Evolutionary conservation across 2,113 vertebrate genomes (phyloP).

Genomic region (Leptobrachium leishanense): DNA sequence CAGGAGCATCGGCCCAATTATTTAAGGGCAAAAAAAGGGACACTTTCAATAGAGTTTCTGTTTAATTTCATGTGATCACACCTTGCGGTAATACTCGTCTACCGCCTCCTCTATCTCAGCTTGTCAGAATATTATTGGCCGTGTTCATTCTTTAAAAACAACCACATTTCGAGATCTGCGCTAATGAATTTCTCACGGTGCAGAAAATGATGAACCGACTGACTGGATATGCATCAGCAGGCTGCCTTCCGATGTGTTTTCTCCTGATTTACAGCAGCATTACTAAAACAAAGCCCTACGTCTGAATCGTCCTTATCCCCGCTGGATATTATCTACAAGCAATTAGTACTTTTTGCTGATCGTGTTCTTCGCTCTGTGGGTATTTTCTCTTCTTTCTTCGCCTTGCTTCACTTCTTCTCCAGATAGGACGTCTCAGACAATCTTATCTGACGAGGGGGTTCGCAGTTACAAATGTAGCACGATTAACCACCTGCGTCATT

Average conservation of each 20-base stretch:
- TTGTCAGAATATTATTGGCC: background rate
- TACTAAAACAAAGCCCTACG: background rate
- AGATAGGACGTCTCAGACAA: background rate
- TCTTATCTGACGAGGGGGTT: background rate
- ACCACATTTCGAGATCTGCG: background rate
- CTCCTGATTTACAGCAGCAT: background rate
- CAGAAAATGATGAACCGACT: background rate
- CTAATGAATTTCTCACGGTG: background rate
- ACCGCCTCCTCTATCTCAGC: background rate
- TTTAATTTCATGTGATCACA: background rate
- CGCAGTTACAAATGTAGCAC: background rate
- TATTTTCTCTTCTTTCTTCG: background rate
- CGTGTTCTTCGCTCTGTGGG: background rate
- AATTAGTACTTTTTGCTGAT: slow-evolving; percentile 1
- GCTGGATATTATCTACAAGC: slow-evolving; percentile 5
- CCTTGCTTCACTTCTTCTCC: background rate
- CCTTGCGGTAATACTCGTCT: background rate
- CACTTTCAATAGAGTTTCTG: no score
- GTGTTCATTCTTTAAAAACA: background rate
- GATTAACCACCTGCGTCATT: background rate
- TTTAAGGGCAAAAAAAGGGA: no score
- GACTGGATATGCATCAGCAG: background rate
- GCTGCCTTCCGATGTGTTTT: background rate
- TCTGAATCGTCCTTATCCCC: background rate
- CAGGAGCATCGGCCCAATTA: no score